Evolutionary conservation across 2,797 vertebrate genomes (phyloP), one percentile per base, ranked within the genome.

Genomic region (Lophius americanus): DNA sequence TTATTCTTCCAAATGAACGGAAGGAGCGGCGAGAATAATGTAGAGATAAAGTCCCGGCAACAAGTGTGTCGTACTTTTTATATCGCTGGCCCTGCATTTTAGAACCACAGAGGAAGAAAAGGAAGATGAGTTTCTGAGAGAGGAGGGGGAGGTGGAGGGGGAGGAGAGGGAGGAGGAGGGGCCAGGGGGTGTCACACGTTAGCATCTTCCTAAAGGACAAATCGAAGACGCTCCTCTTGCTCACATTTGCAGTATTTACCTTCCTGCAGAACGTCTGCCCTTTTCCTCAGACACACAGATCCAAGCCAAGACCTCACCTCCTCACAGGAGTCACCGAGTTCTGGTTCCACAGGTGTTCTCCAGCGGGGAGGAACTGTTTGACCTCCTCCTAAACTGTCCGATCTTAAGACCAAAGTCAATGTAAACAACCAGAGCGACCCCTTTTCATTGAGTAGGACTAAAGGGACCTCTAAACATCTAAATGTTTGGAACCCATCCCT

Each of bases 241-340:
- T 84, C 88, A 84, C 88, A 91, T 93, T 92, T 89, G 84, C 91
- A 91, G 85, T 90, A 89, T 92, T 93, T 93, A 92, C 90, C 86
- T 91, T 86, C 55, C 85, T 85, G 83, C 87, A 87, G 84, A 91
- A 90, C 73, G 87, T 78, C 88, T 91, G 90, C 89, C 90, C 91
- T 92, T 91, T 91, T 85, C 82, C 78, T 76, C 66, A 79, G 81
- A 86, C 70, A 71, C 60, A 60, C 66, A 82, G 51, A 85, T 79
- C 71, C 64, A 65, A 35, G 48, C 48, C 48, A 66, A 87, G 75
- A 75, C 63, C 44, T 58, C 6, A 52, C 44, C 71, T 66, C 70
- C 68, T 49, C 73, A 68, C n/a, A 23, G 60, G 32, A 68, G 33
- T 9, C 41, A 73, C 68, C 57, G 53, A 8, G 13, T 12, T 58